Evolutionary conservation across 2,888 invertebrate species (phyloP).

Genomic region (Pegoplata infirma): DNA sequence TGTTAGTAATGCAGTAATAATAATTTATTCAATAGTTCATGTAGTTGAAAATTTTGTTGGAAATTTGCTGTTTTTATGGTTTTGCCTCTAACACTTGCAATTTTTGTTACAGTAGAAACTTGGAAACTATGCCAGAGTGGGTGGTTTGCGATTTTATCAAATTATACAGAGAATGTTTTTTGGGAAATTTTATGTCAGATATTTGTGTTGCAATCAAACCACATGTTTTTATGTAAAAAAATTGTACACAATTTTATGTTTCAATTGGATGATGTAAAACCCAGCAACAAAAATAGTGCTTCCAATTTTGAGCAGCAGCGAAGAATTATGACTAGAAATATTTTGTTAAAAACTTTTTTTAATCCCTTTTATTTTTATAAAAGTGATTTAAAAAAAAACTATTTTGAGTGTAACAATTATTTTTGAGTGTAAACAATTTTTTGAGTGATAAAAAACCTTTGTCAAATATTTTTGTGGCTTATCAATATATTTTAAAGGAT

Average conservation of each 20-base stretch:
- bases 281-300: too few species aligned
- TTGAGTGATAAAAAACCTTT: too few species aligned
- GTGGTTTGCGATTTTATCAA: background rate
- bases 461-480: too few species aligned
- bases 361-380: too few species aligned
- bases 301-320: too few species aligned
- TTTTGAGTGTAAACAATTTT: too few species aligned
- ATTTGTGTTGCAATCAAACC: conserved; percentile 48
- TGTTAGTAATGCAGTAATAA: conserved; percentile 34
- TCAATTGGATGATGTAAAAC: background rate
- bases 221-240: conserved; percentile 52
- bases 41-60: conserved; percentile 18
- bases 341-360: too few species aligned
- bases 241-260: background rate
- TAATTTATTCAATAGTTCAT: conserved; percentile 53
- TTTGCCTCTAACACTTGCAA: conserved; percentile 3
- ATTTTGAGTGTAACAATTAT: too few species aligned
- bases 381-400: too few species aligned
- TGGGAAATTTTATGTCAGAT: conserved; percentile 6
- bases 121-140: background rate
- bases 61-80: conserved; percentile 11
- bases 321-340: too few species aligned
- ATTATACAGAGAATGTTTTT: conserved; percentile 1
- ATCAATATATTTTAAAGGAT: too few species aligned
- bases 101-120: conserved; percentile 8